phyloP scores from a whole-genome alignment of 2,888 invertebrate species.

The Eupithecia centaureata region DNA sequence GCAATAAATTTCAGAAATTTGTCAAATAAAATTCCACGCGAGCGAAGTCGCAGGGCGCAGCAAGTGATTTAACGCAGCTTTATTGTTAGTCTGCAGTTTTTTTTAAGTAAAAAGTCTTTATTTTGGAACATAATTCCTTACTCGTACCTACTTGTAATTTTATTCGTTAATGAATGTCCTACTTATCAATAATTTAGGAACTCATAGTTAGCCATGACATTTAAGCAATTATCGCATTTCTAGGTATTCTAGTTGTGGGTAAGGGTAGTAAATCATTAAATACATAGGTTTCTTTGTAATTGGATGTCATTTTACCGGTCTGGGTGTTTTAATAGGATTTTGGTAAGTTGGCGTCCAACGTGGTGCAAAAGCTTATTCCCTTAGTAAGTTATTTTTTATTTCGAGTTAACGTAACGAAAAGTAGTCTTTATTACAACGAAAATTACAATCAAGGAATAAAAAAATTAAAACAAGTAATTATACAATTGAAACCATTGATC shows the following conservation, averaged over 20 bases:
- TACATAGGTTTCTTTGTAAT: background rate
- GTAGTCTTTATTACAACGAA: too few species aligned
- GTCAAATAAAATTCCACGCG: too few species aligned
- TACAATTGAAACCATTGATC: too few species aligned
- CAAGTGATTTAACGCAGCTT: too few species aligned
- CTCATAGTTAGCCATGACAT: constrained; percentile 4
- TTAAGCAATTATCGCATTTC: background rate
- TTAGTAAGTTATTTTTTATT: background rate
- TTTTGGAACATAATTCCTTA: too few species aligned
- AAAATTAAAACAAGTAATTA: too few species aligned
- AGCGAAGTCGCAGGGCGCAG: too few species aligned
- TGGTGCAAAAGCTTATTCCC: too few species aligned
- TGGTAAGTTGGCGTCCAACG: background rate
- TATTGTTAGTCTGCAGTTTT: too few species aligned
- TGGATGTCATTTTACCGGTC: background rate
- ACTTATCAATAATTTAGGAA: background rate
- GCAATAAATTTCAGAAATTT: too few species aligned
- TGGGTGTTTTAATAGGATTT: background rate
- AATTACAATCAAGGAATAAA: too few species aligned
- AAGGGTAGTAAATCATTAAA: background rate
- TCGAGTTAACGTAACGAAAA: background rate
- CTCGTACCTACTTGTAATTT: background rate
- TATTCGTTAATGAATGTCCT: background rate
- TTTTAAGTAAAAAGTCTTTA: too few species aligned
- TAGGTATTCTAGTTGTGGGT: background rate